Evolutionary conservation across 2,888 invertebrate species (phyloP).

Genomic region (Macaria liturata): DNA sequence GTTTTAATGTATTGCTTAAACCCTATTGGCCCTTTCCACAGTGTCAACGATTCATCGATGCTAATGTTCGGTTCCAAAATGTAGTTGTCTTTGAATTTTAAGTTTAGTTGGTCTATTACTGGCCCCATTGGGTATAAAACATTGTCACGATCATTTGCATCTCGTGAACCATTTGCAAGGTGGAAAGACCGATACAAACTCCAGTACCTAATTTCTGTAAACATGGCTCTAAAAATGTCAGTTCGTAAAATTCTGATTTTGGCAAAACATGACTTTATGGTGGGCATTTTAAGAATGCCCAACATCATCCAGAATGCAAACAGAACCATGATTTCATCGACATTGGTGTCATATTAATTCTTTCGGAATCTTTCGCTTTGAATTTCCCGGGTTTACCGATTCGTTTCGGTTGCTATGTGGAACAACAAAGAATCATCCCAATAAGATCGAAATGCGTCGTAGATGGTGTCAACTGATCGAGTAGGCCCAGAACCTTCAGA

Average conservation of each 20-base stretch:
- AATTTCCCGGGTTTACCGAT: conserved; percentile 13
- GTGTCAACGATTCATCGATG: conserved; percentile 1
- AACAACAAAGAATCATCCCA: conserved; percentile 22
- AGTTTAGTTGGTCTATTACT: conserved; percentile 19
- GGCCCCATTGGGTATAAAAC: conserved; percentile 18
- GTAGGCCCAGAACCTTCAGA: not conserved
- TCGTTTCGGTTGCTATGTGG: conserved; percentile 23
- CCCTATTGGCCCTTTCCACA: conserved; percentile 31
- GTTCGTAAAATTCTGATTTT: conserved; percentile 29
- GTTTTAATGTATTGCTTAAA: conserved; percentile 27
- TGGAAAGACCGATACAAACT: conserved; percentile 27
- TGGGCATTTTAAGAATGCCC: conserved; percentile 28
- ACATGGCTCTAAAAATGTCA: conserved; percentile 11
- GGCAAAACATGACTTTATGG: conserved; percentile 29
- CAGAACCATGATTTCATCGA: conserved; percentile 3
- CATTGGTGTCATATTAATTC: conserved; percentile 6
- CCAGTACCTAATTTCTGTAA: conserved; percentile 25
- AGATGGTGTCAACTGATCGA: conserved; percentile 2
- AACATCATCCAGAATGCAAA: conserved; percentile 19
- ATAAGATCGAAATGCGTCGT: not conserved
- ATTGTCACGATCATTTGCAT: conserved; percentile 7
- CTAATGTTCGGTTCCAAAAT: conserved; percentile 18
- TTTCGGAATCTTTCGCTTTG: conserved; percentile 2
- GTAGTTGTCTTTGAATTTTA: conserved; percentile 22
- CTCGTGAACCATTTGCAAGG: conserved; percentile 26